These are phyloP conservation scores for Battus philenor DNA, from an alignment of 1,140 invertebrate species.

Conservation along the genomic window DNA sequence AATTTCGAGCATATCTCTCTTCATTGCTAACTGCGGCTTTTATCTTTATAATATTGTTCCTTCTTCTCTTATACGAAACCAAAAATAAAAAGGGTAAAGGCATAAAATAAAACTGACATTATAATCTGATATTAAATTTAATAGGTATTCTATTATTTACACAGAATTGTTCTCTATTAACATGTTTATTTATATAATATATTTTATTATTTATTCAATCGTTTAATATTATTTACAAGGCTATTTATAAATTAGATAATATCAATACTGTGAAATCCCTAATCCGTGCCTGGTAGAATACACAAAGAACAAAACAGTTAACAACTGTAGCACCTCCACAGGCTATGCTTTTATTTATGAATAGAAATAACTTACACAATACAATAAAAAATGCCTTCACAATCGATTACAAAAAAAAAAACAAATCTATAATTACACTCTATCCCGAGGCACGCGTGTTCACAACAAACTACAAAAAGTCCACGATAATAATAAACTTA, in stretches of 20 bases:
- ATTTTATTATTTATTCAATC: conserved; percentile 63
- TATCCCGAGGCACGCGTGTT: conserved; percentile 38
- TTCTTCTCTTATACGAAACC: too few relatives aligned
- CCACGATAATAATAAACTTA: conserved; percentile 43
- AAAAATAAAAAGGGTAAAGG: too few relatives aligned
- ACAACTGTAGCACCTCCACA: conserved; percentile 67
- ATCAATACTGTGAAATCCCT: conserved; percentile 56
- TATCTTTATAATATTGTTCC: too few relatives aligned
- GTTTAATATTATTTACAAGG: conserved; percentile 72
- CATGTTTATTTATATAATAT: conserved; percentile 73
- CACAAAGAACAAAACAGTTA: conserved; percentile 24
- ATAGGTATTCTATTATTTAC: conserved; percentile 75
- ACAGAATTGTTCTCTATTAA: conserved; percentile 75
- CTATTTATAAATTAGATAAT: conserved; percentile 60
- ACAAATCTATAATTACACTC: conserved; percentile 55
- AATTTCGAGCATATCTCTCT: too few relatives aligned
- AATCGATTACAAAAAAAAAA: conserved; percentile 36
- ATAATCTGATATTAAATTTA: conserved; percentile 75
- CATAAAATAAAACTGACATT: conserved; percentile 47
- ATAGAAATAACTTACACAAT: conserved; percentile 42
- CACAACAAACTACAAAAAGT: conserved; percentile 42
- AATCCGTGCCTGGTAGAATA: conserved; percentile 34
- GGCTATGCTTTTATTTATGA: conserved; percentile 44
- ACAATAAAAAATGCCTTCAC: conserved; percentile 22
- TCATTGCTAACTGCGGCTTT: too few relatives aligned